Conservation (phyloP, 2,113 vertebrate genomes). For the Nesoenas mayeri region DNA sequence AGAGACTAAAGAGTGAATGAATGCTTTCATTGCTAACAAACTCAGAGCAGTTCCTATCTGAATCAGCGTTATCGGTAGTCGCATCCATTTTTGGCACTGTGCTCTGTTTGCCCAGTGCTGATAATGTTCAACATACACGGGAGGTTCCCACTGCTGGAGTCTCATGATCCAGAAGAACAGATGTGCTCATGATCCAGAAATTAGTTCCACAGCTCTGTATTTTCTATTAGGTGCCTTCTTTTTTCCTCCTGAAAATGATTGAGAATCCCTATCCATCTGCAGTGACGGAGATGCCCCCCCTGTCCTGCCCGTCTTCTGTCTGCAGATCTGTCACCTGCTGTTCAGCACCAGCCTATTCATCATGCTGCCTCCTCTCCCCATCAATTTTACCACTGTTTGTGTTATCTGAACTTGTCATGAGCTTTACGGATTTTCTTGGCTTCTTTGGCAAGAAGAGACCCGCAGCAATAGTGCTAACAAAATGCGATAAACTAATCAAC, state of each 20-base stretch:
- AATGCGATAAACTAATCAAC: neutral
- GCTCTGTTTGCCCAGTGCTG: neutral
- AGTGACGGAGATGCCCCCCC: conserved; percentile 49
- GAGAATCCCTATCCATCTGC: conserved; percentile 73
- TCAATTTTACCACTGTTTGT: conserved; percentile 61
- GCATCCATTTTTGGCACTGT: neutral
- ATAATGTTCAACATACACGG: neutral
- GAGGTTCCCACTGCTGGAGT: neutral
- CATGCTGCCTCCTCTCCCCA: conserved; percentile 52
- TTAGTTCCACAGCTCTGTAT: neutral
- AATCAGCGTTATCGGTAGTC: neutral
- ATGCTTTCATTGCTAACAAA: neutral
- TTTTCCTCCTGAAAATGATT: conserved; percentile 59
- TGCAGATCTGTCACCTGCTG: conserved; percentile 61
- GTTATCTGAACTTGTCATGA: conserved; percentile 56
- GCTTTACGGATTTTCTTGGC: conserved; percentile 37
- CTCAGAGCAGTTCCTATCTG: neutral
- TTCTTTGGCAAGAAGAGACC: neutral
- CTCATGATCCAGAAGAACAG: neutral
- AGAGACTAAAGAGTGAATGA: neutral
- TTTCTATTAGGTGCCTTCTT: neutral
- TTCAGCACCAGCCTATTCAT: conserved; percentile 63
- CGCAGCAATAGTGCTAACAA: neutral
- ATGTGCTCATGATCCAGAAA: neutral
- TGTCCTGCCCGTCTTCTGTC: conserved; percentile 58